phyloP scores from a whole-genome alignment of 2,113 vertebrate species.

The Amphiprion percula region DNA sequence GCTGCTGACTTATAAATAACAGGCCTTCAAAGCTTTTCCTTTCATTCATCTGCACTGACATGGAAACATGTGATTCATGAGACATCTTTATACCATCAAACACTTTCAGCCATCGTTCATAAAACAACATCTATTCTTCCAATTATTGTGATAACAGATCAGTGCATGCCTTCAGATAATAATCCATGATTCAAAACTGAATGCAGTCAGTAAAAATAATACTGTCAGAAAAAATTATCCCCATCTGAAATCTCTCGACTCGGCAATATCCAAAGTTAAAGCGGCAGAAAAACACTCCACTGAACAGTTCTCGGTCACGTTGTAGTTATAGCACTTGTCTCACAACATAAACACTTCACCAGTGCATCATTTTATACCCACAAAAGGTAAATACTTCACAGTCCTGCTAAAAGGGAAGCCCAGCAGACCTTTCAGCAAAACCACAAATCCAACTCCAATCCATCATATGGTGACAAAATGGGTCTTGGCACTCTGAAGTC shows the following conservation, averaged over 20 bases:
- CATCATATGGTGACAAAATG: slow-evolving; percentile 10
- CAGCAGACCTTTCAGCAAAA: not conserved
- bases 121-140: no score
- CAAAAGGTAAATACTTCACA: slow-evolving; percentile 11
- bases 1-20: not conserved
- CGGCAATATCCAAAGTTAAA: not conserved
- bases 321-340: slow-evolving; percentile 20
- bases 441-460: slow-evolving; percentile 16
- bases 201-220: not conserved
- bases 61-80: not conserved
- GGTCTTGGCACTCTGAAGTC: not conserved
- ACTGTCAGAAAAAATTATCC: not conserved
- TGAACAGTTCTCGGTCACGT: slow-evolving; percentile 12
- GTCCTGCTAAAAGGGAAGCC: not conserved
- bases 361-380: slow-evolving; percentile 4
- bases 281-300: slow-evolving; percentile 33
- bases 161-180: not conserved
- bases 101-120: no score
- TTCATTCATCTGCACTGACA: no score
- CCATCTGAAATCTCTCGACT: not conserved
- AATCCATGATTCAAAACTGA: not conserved
- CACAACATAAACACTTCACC: slow-evolving; percentile 44
- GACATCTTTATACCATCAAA: not conserved
- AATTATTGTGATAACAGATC: no score
- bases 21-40: no score